Percentiles rank a stretch among this genome's conserved stretches.
These are phyloP conservation scores for Macropus fuliginosus DNA, from an alignment of 2,797 vertebrate species.

Conservation along the genomic window DNA sequence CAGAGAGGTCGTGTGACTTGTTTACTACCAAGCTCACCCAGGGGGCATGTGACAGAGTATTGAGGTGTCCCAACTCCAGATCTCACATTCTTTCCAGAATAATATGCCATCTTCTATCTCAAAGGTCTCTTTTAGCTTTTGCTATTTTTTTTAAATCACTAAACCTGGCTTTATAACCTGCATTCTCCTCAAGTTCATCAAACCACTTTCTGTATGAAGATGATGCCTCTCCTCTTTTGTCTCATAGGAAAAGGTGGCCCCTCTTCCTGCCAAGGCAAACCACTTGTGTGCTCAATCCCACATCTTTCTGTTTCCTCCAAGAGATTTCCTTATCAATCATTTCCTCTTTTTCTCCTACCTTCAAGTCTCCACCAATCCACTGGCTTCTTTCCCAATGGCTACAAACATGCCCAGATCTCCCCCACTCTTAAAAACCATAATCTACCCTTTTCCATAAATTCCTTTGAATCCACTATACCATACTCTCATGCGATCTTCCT, in stretches of 20 bases:
- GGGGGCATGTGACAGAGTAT: fast-evolving
- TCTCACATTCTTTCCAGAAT: background rate
- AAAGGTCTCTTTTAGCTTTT: background rate
- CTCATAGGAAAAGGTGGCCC: background rate
- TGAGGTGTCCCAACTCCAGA: background rate
- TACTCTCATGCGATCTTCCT: background rate
- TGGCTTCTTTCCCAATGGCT: background rate
- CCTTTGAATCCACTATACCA: background rate
- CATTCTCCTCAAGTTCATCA: background rate
- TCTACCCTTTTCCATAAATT: background rate
- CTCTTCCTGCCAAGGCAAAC: background rate
- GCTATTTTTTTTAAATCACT: background rate
- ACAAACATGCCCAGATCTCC: background rate
- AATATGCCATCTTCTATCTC: background rate
- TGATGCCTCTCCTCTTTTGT: background rate
- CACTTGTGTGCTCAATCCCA: background rate
- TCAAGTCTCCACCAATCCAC: background rate
- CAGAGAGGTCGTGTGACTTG: background rate
- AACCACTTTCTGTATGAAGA: background rate
- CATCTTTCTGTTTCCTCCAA: background rate
- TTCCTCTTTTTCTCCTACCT: background rate
- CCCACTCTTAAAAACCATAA: background rate
- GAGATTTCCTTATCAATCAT: background rate
- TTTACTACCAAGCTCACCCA: background rate
- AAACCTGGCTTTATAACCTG: background rate